These are phyloP conservation scores for Chitala chitala DNA, from an alignment of 2,113 vertebrate species.

Conservation along the genomic window DNA sequence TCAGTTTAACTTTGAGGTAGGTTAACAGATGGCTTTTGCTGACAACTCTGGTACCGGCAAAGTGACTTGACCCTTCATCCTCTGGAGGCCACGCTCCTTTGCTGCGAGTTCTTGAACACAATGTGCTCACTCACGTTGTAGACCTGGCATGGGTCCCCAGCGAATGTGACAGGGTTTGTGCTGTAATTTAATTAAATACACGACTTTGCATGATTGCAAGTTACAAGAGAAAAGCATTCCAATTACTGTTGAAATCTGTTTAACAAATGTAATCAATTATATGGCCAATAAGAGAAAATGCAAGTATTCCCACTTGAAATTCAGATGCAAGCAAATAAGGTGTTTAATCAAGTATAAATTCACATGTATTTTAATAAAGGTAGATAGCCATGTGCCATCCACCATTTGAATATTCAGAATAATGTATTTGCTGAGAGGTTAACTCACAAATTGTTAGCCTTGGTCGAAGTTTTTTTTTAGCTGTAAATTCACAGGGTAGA, in stretches of 20 bases:
- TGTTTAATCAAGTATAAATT: conserved; percentile 30
- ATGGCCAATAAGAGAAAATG: neutral
- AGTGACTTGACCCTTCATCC: neutral
- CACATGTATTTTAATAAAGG: neutral
- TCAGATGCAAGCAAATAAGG: conserved; percentile 2
- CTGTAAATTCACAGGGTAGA: conserved; percentile 45
- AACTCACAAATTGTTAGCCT: conserved; percentile 43
- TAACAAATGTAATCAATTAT: conserved; percentile 8
- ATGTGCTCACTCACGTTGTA: too few relatives aligned
- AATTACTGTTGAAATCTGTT: conserved; percentile 13
- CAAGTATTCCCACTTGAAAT: neutral
- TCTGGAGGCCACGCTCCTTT: neutral
- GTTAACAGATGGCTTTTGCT: neutral
- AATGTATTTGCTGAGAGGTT: conserved; percentile 47
- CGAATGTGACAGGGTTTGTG: neutral
- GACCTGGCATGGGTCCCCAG: neutral
- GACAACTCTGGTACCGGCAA: neutral
- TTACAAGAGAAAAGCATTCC: neutral
- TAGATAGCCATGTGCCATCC: too few relatives aligned
- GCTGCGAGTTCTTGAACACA: neutral
- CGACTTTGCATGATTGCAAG: neutral
- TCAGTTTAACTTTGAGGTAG: too few relatives aligned
- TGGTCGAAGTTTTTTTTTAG: conserved; percentile 51
- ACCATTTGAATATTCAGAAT: too few relatives aligned
- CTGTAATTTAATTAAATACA: neutral